These are phyloP conservation scores for Mactra quadrangularis DNA, from an alignment of 1,140 invertebrate genomes.

Conservation along the genomic window DNA sequence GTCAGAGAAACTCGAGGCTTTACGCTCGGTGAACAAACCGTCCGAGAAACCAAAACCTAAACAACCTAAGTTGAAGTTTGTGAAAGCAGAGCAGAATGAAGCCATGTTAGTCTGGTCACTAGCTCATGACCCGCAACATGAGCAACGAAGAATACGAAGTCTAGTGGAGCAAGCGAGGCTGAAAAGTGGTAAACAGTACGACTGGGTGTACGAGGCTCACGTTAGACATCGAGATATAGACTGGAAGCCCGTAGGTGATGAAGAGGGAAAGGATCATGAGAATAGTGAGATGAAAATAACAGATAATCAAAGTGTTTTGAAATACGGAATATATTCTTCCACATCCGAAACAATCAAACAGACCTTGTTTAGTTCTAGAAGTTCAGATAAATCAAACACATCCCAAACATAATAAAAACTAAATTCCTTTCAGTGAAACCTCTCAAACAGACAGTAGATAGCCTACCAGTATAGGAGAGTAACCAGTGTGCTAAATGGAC, in stretches of 20 bases:
- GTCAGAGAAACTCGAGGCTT: constrained; percentile 51
- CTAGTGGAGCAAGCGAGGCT: constrained; percentile 54
- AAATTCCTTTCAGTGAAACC: too few species aligned
- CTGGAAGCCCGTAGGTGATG: constrained; percentile 5
- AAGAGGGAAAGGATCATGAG: not conserved
- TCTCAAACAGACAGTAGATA: too few species aligned
- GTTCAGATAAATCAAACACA: constrained; percentile 30
- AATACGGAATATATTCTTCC: constrained; percentile 46
- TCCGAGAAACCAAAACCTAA: constrained; percentile 23
- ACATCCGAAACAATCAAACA: constrained; percentile 5
- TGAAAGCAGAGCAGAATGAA: not conserved
- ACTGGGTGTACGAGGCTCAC: constrained; percentile 57
- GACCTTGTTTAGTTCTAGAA: constrained; percentile 1
- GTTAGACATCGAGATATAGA: constrained; percentile 18
- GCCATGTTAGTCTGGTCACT: constrained; percentile 3
- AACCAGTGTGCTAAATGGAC: too few species aligned
- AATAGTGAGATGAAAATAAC: not conserved
- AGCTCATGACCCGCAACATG: constrained; percentile 51
- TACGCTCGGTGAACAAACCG: constrained; percentile 54
- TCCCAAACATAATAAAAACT: constrained; percentile 10
- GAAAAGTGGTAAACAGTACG: constrained; percentile 53
- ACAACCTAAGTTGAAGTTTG: constrained; percentile 44
- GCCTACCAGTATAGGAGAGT: too few species aligned
- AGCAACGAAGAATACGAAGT: constrained; percentile 50
- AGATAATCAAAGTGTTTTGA: too few species aligned